Conservation (phyloP, 30 jellyfish, hydroid and myxozoan genomes). For the Cassiopea xamachana region DNA sequence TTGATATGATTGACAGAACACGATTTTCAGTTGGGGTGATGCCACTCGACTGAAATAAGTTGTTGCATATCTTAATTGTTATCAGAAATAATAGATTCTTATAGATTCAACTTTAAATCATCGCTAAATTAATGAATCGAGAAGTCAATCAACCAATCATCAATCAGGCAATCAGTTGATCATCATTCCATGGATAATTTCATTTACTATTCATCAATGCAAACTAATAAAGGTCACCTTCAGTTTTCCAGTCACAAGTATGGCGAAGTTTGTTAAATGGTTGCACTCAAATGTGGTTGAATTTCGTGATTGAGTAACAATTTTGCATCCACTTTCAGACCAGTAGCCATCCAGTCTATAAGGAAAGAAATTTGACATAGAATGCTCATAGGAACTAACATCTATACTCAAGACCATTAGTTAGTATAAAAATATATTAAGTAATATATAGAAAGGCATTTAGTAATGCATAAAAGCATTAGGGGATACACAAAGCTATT, state of each 20-base stretch:
- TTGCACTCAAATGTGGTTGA: constrained; percentile 45
- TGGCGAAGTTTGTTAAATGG: constrained; percentile 47
- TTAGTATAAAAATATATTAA: no score
- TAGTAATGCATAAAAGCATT: no score
- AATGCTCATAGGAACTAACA: no score
- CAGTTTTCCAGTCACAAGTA: constrained; percentile 49
- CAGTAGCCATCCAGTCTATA: constrained; percentile 26
- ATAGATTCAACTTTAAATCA: background rate
- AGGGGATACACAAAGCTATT: no score
- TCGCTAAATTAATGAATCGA: background rate
- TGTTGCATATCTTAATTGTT: background rate
- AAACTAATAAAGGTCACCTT: background rate
- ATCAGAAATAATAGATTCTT: background rate
- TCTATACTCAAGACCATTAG: no score
- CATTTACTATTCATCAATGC: background rate
- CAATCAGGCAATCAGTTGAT: background rate
- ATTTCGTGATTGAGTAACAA: background rate
- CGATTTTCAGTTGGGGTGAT: background rate
- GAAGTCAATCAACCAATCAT: background rate
- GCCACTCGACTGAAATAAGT: constrained; percentile 1
- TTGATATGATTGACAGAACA: constrained; percentile 28
- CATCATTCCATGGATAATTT: background rate
- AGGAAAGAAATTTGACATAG: background rate
- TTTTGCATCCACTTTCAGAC: constrained; percentile 50
- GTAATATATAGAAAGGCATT: no score